Percentiles rank a stretch among this genome's conserved stretches.
Conservation (phyloP, 2,888 invertebrate genomes). For the Slavum lentiscoides region DNA sequence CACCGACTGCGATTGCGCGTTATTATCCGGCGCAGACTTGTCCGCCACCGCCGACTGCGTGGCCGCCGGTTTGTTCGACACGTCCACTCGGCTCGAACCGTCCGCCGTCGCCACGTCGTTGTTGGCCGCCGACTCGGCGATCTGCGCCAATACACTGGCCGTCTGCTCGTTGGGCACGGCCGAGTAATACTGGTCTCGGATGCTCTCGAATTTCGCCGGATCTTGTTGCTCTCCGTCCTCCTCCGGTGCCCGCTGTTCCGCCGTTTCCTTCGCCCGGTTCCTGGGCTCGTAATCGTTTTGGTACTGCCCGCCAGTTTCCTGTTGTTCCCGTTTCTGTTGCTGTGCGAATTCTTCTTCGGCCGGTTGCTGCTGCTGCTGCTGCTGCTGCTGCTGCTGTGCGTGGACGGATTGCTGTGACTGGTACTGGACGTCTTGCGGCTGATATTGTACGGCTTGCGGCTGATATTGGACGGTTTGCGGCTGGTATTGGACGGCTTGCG, state of each 20-base stretch:
- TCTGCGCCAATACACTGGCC: slow-evolving; percentile 41
- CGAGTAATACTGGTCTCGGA: slow-evolving; percentile 38
- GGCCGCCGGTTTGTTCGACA: slow-evolving; percentile 56
- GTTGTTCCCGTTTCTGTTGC: slow-evolving; percentile 57
- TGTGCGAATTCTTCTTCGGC: slow-evolving; percentile 54
- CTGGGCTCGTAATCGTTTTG: slow-evolving; percentile 42
- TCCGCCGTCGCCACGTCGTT: slow-evolving; percentile 58
- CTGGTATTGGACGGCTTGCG: slow-evolving; percentile 53
- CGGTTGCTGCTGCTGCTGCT: slow-evolving; percentile 53
- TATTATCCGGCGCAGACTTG: too few species aligned
- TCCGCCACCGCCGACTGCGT: slow-evolving; percentile 57
- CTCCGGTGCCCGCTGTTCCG: background rate
- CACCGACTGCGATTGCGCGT: slow-evolving; percentile 57
- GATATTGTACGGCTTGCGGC: too few species aligned
- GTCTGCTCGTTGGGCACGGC: slow-evolving; percentile 48
- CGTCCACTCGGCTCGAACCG: slow-evolving; percentile 55
- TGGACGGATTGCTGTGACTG: too few species aligned
- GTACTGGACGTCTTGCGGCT: slow-evolving; percentile 24
- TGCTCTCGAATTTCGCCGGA: slow-evolving; percentile 17
- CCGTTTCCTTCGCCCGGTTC: background rate
- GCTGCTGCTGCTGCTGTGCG: slow-evolving; percentile 57
- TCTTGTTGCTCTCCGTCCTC: background rate
- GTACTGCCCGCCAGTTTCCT: slow-evolving; percentile 56
- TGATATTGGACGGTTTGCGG: slow-evolving; percentile 51
- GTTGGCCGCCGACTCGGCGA: slow-evolving; percentile 56